Conservation (phyloP, 2,113 vertebrate species). For the Illadopsis cleaveri region DNA sequence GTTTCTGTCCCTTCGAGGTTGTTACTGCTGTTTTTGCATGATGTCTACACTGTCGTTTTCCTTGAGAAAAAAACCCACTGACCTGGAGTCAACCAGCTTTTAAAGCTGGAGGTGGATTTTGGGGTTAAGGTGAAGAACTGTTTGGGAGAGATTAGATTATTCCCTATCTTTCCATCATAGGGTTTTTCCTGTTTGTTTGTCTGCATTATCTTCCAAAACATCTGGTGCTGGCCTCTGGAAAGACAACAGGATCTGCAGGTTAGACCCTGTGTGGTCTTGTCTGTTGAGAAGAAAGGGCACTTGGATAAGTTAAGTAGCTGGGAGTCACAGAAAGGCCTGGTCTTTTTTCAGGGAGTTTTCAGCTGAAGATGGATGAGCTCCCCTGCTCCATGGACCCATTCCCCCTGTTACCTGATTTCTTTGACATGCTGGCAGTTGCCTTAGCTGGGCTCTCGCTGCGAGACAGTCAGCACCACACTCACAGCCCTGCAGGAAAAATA, state of each 20-base stretch:
- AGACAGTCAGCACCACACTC: constrained; percentile 23
- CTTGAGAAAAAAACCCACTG: neutral
- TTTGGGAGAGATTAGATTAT: neutral
- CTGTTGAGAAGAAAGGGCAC: neutral
- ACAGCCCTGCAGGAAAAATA: constrained; percentile 61
- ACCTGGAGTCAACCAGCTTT: neutral
- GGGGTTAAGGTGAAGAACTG: neutral
- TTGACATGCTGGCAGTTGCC: constrained; percentile 18
- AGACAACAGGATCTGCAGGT: neutral
- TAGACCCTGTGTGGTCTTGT: constrained; percentile 36
- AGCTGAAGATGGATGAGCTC: constrained; percentile 68
- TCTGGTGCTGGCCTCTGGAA: neutral
- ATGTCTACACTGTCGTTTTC: neutral
- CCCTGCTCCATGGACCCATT: constrained; percentile 5
- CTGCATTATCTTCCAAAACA: neutral
- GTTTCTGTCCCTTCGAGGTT: neutral
- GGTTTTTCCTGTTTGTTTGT: constrained; percentile 26
- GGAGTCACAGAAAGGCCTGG: neutral
- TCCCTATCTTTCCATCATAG: neutral
- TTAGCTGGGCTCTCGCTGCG: neutral
- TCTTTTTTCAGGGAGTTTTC: neutral
- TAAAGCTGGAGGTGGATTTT: neutral
- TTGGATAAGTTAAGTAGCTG: constrained; percentile 49
- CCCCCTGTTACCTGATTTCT: constrained; percentile 22
- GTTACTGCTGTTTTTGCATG: neutral